phyloP scores from a whole-genome alignment of 2,113 vertebrate genomes.

The Jaculus jaculus region DNA sequence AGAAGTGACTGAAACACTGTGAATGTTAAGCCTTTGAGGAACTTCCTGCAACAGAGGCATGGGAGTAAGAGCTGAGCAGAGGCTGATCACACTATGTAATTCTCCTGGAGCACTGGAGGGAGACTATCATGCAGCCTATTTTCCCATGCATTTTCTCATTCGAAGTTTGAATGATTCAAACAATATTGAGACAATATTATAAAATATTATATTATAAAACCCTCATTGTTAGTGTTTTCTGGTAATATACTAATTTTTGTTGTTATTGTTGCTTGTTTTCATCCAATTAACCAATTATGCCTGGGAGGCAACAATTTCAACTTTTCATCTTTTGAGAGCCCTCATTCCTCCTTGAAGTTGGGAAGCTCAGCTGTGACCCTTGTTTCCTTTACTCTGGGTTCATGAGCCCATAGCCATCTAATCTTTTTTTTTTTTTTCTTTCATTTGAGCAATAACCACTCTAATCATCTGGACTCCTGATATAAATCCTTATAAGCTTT shows the following conservation, averaged over 20 bases:
- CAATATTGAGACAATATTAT: conserved; percentile 57
- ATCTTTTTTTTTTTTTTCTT: conserved; percentile 36
- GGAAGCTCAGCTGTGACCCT: background rate
- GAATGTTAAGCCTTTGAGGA: conserved; percentile 51
- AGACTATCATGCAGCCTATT: conserved; percentile 36
- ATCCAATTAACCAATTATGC: conserved; percentile 64
- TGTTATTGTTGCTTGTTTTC: conserved; percentile 50
- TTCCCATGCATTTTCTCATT: conserved; percentile 59
- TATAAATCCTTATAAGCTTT: conserved; percentile 5
- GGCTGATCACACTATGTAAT: conserved; percentile 43
- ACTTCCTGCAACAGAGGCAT: conserved; percentile 26
- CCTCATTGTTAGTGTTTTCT: conserved; percentile 57
- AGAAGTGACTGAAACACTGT: conserved; percentile 20
- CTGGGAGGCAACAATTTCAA: conserved; percentile 25
- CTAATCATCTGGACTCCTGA: conserved; percentile 38
- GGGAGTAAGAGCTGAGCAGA: conserved; percentile 62
- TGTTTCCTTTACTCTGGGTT: background rate
- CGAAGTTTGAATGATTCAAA: conserved; percentile 68
- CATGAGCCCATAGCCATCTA: background rate
- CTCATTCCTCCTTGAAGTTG: background rate
- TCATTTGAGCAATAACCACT: conserved; percentile 17
- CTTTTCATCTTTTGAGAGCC: conserved; percentile 28
- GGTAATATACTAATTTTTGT: conserved; percentile 46
- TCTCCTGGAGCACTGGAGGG: conserved; percentile 2
- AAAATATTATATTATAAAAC: background rate